Evolutionary conservation across 2,888 invertebrate genomes (phyloP), one percentile per base, ranked within the genome.

Genomic region (Dexiosoma caninum): DNA sequence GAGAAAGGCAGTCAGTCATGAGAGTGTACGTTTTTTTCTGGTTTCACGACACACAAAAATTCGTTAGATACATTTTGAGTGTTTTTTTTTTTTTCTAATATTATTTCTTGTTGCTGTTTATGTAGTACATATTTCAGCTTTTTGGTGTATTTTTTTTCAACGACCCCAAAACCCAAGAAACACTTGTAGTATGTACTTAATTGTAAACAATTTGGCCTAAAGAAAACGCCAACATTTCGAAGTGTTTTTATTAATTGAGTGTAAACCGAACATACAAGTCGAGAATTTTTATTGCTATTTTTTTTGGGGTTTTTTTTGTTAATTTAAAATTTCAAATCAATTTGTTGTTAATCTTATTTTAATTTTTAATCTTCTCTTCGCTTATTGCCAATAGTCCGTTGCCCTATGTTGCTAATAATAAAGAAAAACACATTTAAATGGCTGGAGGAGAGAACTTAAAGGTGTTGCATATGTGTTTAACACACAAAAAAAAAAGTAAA

Each of bases 1-100:
- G 16, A 14, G 7, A 71, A 42, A 59, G 21, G 46, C 12, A 66
- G n/a, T n/a, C n/a, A 27, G 21, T 49, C 57, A 66, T 57, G 49
- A 40, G 46, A 49, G 57, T 10, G 37, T n/a, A n/a, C 49, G 30
- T 30, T 14, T 46, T 57, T 35, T 32, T 40, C 0, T 57, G n/a
- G 27, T 27, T 5, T 14, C 21, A 30, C 46, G 35, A 51, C 40
- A 67, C 59, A 72, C 57, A 64, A 21, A 79, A 62, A 80, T 70
- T 80, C 70, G 51, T 70, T 40, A 75, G 44, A 66, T 64, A 69
- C 62, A 8, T 67, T 44, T 40, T 40, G 40, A 51, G 8, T 21
- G 32, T 53, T 55, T 62, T 7, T 35, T 23, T 51, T 59, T 27
- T 30, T 42, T n/a, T n/a, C n/a, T n/a, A n/a, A n/a, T n/a, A 6